A percentile compares a stretch with the other conserved stretches of the same genome.
Conservation (phyloP, 1,140 invertebrate species). For the Acromyrmex charruanus region DNA sequence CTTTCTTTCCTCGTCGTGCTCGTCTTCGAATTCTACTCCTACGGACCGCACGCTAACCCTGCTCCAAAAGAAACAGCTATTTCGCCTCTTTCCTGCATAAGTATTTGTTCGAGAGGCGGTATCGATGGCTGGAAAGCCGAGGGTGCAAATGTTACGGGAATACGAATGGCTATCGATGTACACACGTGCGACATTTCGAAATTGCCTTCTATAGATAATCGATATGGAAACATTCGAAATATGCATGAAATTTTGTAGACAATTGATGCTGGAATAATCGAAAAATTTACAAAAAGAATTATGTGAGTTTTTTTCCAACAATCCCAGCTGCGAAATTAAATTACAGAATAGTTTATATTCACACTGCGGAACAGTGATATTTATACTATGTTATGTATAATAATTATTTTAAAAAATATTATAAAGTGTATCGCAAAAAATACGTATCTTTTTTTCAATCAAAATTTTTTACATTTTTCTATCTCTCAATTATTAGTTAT, state of each 20-base stretch:
- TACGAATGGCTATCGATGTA: constrained; percentile 13
- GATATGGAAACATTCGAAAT: constrained; percentile 2
- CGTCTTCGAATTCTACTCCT: constrained; percentile 20
- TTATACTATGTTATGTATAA: background rate
- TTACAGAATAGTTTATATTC: background rate
- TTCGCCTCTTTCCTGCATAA: constrained; percentile 5
- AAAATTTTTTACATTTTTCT: background rate
- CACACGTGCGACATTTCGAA: background rate
- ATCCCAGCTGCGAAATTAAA: constrained; percentile 3
- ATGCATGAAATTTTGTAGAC: background rate
- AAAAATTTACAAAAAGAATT: background rate
- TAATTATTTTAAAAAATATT: background rate
- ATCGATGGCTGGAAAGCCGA: constrained; percentile 12
- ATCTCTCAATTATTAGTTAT: background rate
- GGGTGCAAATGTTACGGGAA: constrained; percentile 32
- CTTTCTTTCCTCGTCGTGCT: constrained; percentile 10
- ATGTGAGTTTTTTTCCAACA: background rate
- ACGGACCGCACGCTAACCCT: constrained; percentile 39
- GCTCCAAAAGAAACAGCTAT: constrained; percentile 15
- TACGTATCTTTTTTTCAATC: background rate
- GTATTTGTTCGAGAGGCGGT: constrained; percentile 26
- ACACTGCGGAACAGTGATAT: background rate
- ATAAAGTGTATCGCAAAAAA: background rate
- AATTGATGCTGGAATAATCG: background rate
- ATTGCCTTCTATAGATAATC: constrained; percentile 17